Evolutionary conservation across 2,113 vertebrate genomes (phyloP), one percentile per base, ranked within the genome.

Genomic region (Ptyas mucosa): DNA sequence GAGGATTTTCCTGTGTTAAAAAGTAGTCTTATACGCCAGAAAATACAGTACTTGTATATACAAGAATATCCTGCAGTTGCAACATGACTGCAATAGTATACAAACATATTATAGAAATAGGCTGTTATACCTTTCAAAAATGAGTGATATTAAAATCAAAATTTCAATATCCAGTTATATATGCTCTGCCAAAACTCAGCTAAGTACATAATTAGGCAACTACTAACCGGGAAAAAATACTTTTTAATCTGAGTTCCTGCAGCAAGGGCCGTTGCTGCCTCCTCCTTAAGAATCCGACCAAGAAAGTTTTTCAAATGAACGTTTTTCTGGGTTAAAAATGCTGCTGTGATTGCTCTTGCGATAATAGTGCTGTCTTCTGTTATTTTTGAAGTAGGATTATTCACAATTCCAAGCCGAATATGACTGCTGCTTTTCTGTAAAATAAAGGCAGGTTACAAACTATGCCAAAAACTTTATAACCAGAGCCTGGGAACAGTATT

Each of bases 281-380:
- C 98, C 93, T 99, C 98, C 93, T 97, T 98, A 91, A 97, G 94
- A 91, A 99, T 96, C 97, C 98, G 99, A 91, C 95, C 97, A 46
- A 99, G 97, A 95, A 99, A 99, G 93, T 96, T 97, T 92, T 97
- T 98, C 21, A 98, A 97, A 93, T 97, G 97, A 94, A 95, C 97
- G 94, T 96, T 98, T 97, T 98, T 98, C 96, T 99, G 99, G 8
- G 98, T 99, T 94, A 99, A 97, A 92, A 99, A 98, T 94, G 98
- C 97, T 46, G 98, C 96, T 98, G 98, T 98, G 96, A 99, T 97
- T 95, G 98, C 99, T 97, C 98, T 97, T 95, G 98, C 98, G 96
- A 99, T 95, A 92, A 94, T 94, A 57, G 98, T 99, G 96, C 97
- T 99, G 87, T 98, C 98, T 97, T 99, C 98, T 29, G 96, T 98